Percentiles rank a stretch among this genome's conserved stretches.
Conservation (phyloP, 53 echinoderm and acorn worm species). For the Echinarachnius parma region DNA sequence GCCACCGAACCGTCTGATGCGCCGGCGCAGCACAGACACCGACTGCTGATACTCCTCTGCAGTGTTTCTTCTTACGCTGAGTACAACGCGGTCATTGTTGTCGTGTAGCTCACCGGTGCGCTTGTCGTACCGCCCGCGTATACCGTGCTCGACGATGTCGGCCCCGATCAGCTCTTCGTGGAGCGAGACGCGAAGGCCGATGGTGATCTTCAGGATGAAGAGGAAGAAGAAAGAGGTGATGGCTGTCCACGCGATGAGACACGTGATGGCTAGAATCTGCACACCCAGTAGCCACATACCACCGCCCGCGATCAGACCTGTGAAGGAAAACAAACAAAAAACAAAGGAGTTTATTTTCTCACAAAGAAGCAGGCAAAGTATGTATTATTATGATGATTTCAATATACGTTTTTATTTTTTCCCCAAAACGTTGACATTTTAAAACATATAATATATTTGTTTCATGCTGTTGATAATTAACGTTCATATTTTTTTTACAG, state of each 20-base stretch:
- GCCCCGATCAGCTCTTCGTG: conserved; percentile 88
- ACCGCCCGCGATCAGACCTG: conserved; percentile 79
- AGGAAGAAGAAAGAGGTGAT: conserved; percentile 56
- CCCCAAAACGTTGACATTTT: too few relatives aligned
- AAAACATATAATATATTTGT: too few relatives aligned
- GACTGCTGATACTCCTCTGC: conserved; percentile 38
- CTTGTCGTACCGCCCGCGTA: conserved; percentile 80
- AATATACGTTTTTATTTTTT: too few relatives aligned
- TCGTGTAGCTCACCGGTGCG: conserved; percentile 59
- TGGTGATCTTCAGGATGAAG: conserved; percentile 57
- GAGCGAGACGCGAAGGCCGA: conserved; percentile 83
- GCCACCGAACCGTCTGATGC: conserved; percentile 31
- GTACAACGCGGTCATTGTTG: conserved; percentile 48
- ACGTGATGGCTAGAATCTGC: conserved; percentile 59
- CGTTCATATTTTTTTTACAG: too few relatives aligned
- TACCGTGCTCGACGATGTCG: conserved; percentile 87
- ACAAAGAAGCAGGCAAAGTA: neutral
- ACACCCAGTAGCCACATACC: conserved; percentile 67
- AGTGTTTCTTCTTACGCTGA: conserved; percentile 38
- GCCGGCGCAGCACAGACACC: conserved; percentile 5
- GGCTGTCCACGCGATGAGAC: conserved; percentile 67
- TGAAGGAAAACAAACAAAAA: neutral
- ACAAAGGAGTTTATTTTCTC: neutral
- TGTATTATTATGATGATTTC: neutral
- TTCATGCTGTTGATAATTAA: too few relatives aligned